Conservation (phyloP, 37 sponge, comb jelly and placozoan species). For the Crambe crambe region DNA sequence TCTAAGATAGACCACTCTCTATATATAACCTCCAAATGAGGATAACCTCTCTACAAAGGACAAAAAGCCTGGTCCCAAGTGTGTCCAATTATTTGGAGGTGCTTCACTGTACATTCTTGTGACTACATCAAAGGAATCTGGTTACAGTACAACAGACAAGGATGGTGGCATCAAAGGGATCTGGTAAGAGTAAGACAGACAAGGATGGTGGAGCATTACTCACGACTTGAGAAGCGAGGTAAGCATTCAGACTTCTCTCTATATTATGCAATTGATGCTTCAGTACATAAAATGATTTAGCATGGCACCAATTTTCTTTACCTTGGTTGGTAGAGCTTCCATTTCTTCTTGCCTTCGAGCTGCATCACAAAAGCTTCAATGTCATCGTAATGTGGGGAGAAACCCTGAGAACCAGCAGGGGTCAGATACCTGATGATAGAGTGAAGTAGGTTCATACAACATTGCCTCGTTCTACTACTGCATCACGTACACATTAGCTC, state of each 20-base stretch:
- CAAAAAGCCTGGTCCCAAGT: too few species aligned
- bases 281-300: too few species aligned
- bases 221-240: slow-evolving; percentile 66
- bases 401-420: slow-evolving; percentile 93
- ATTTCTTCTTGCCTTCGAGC: slow-evolving; percentile 95
- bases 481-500: slow-evolving; percentile 86
- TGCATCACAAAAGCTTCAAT: slow-evolving; percentile 99
- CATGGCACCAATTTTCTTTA: not conserved
- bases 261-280: not conserved
- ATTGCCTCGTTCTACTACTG: too few species aligned
- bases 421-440: slow-evolving; percentile 81
- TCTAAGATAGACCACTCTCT: not conserved
- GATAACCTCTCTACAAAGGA: too few species aligned
- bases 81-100: too few species aligned
- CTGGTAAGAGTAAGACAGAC: too few species aligned
- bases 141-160: too few species aligned
- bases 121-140: too few species aligned
- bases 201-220: too few species aligned
- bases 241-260: slow-evolving; percentile 46
- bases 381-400: slow-evolving; percentile 99
- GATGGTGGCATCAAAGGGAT: too few species aligned
- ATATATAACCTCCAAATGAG: too few species aligned
- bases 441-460: not conserved
- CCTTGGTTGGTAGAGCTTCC: slow-evolving; percentile 93
- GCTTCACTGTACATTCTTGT: too few species aligned